Conservation (phyloP, 2,113 vertebrate species). For the Dolichallabes microphthalmus region DNA sequence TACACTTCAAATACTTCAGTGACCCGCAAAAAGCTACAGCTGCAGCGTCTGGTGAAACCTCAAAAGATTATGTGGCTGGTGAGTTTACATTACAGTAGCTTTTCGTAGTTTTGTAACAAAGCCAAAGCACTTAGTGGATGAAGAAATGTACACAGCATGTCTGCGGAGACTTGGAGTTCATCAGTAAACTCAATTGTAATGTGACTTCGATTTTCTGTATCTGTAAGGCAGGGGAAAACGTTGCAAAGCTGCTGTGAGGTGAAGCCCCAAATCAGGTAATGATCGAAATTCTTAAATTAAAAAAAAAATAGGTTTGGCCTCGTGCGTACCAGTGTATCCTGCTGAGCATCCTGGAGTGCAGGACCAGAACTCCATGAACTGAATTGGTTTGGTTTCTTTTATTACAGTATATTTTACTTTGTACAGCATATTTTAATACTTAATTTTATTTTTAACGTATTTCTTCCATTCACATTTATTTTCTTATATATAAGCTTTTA, state of each 20-base stretch:
- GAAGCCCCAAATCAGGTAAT: neutral
- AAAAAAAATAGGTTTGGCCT: neutral
- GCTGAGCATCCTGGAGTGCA: neutral
- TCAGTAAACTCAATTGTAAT: neutral
- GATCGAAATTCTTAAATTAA: neutral
- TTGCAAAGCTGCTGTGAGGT: neutral
- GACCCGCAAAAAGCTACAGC: conserved; percentile 19
- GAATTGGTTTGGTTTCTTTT: too few relatives aligned
- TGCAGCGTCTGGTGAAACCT: conserved; percentile 14
- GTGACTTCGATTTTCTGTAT: neutral
- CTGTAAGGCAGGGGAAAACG: neutral
- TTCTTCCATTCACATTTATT: too few relatives aligned
- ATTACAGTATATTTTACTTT: too few relatives aligned
- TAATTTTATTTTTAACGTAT: too few relatives aligned
- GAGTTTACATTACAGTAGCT: conserved; percentile 34
- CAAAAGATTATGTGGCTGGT: conserved; percentile 30
- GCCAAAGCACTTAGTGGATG: conserved; percentile 30
- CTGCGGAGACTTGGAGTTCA: neutral
- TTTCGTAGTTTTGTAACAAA: conserved; percentile 29
- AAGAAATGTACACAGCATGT: conserved; percentile 26
- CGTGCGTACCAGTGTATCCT: neutral
- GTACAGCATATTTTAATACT: too few relatives aligned
- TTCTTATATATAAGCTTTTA: too few relatives aligned
- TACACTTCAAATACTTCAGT: conserved; percentile 6
- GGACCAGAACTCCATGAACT: neutral